Percentiles rank a stretch among this genome's conserved stretches.
These are phyloP conservation scores for Heliconius hewitsoni DNA, from an alignment of 1,140 invertebrate species.

Conservation along the genomic window DNA sequence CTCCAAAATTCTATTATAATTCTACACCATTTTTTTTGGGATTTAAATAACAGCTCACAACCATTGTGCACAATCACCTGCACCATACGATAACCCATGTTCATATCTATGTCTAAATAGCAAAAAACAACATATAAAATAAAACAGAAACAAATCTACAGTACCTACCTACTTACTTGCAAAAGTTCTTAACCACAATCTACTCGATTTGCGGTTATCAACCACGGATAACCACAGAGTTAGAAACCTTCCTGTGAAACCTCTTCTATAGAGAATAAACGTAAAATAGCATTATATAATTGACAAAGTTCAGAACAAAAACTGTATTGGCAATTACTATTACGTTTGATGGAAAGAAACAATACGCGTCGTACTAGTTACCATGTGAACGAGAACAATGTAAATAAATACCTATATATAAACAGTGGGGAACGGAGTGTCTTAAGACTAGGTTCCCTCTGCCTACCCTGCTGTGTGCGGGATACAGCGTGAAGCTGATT, in stretches of 20 bases:
- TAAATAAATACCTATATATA: neutral
- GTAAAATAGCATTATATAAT: neutral
- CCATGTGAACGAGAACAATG: neutral
- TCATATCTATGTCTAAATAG: neutral
- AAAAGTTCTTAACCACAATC: slow-evolving; percentile 18
- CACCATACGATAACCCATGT: too few species aligned
- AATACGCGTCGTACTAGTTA: neutral
- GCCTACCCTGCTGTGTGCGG: too few species aligned
- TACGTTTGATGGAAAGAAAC: neutral
- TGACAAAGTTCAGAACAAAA: neutral
- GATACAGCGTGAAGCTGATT: too few species aligned
- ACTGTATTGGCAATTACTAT: neutral
- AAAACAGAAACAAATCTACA: neutral
- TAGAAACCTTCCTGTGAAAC: neutral
- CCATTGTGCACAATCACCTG: too few species aligned
- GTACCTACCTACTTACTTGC: neutral
- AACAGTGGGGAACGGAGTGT: too few species aligned
- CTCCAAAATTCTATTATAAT: too few species aligned
- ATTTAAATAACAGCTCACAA: too few species aligned
- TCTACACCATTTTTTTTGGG: too few species aligned
- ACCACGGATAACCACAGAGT: neutral
- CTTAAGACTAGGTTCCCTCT: too few species aligned
- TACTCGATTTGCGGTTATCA: neutral
- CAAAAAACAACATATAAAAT: neutral
- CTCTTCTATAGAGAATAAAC: neutral